Base-by-base conservation (phyloP, 2,113 vertebrate species). In the Leptodactylus fuscus region DNA sequence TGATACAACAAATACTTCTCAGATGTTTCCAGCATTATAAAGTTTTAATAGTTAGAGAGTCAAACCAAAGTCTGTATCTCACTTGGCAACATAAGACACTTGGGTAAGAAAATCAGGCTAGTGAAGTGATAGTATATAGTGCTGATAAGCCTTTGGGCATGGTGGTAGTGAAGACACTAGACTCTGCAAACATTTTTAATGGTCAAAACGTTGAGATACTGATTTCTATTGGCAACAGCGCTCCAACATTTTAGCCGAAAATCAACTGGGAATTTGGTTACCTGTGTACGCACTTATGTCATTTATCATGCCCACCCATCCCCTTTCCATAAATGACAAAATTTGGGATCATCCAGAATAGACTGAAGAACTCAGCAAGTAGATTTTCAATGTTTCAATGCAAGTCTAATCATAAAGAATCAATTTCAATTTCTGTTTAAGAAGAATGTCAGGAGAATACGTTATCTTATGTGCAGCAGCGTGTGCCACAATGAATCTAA, bases 351-450 rank as follows among this genome's bases (percentile, higher is more conserved):
- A 8, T 55, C 18, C 15, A 41, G 27, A 60, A 58, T 79, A 58
- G 5, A 1, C 36, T 41, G 22, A 38, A 80, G 36, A 41, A 80
- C 12, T 80, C 13, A 29, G 53, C 16, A 48, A 34, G 8, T 55
- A 41, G 20, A 44, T 44, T 46, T 83, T 74, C 41, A 44, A n/a
- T n/a, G n/a, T n/a, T 41, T 48, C 65, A 8, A 55, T 74, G 51
- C 16, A 60, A 38, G 82, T 48, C 51, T 62, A 75, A 85, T 85
- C 75, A 85, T 85, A 85, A 36, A 85, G 82, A 77, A 79, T 81
- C 77, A 81, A 81, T 85, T 85, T 85, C 83, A 85, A 58, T 80
- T 80, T 85, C 76, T 73, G 65, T 67, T 86, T 81, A 81, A 86
- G 76, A 73, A 10, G 58, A 60, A 73, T 86, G 77, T 70, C 76